Base-by-base conservation (phyloP, 2,113 vertebrate species). In the Synchiropus splendidus region DNA sequence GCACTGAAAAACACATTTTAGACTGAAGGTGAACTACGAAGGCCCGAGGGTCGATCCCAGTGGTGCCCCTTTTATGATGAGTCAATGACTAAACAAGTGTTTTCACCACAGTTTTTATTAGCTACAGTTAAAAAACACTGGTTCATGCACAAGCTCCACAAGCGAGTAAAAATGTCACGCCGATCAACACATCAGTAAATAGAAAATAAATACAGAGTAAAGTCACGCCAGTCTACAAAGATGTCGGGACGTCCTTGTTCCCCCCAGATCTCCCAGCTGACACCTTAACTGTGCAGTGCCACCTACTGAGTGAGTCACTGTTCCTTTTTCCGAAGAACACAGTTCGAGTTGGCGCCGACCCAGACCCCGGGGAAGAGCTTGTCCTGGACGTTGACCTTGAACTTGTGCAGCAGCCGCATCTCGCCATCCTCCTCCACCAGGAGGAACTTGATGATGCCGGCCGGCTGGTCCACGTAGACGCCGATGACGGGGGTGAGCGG, bases 401-500 rank as follows among this genome's bases (percentile, higher is more conserved):
- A 86, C 51, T 65, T 76, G 59, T 85, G 69, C 16, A 86, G 61
- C 31, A 72, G 70, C 3, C 15, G 61, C 36, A 78, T 80, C 54
- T 77, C 70, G 3, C 3, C 72, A 0, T 61, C 72, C 0, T 66
- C 66, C 53, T 82, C 77, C 59, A 84, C 76, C 10, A 34, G 0
- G 35, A 75, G 75, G 67, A 87, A 83, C 67, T 76, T 74, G 41
- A 87, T 40, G 46, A 85, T 36, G 42, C 84, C 83, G 9, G 82
- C 83, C 0, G 86, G 84, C 64, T 86, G 81, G 67, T 87, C 86
- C 2, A 81, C 32, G 45, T 86, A 87, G 21, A 87, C 1, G 10
- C 82, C 79, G 2, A 87, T 41, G 9, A 52, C 54, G 45, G 47
- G 5, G 36, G 16, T 3, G 2, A 2, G 6, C 9, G 74, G 63